Conservation (phyloP, 2,113 vertebrate genomes). For the Ovibos moschatus region DNA sequence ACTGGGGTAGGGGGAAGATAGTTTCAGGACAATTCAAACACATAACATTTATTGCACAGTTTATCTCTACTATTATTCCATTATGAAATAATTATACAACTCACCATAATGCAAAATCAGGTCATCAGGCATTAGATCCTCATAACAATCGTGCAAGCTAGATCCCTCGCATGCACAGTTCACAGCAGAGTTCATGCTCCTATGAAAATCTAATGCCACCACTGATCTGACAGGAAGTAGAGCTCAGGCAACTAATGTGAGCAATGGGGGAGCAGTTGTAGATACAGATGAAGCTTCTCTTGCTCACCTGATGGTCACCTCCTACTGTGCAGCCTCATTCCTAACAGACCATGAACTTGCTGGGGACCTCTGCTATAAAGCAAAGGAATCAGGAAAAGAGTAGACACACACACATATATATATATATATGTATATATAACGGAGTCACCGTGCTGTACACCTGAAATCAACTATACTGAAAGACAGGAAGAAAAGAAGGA, state of each 20-base stretch:
- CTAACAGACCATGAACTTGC: not conserved
- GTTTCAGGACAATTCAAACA: not conserved
- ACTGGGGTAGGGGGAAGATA: not conserved
- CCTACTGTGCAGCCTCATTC: not conserved
- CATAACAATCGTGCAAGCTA: not conserved
- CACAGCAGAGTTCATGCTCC: not conserved
- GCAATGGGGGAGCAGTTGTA: not conserved
- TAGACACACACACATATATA: not conserved
- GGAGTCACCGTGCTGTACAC: not conserved
- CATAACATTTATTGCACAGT: not conserved
- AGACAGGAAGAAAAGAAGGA: not conserved
- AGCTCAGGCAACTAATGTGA: not conserved
- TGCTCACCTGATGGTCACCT: not conserved
- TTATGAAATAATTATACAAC: not conserved
- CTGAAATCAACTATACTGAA: not conserved
- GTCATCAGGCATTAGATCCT: not conserved
- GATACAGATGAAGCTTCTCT: not conserved
- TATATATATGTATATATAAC: not conserved
- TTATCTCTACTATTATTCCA: not conserved
- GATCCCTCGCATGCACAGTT: not conserved
- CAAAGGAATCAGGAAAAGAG: not conserved
- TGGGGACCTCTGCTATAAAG: not conserved
- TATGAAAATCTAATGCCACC: not conserved
- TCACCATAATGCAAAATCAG: not conserved
- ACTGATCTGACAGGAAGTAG: not conserved